Conservation (phyloP, 1,140 invertebrate species). For the Spodoptera frugiperda region DNA sequence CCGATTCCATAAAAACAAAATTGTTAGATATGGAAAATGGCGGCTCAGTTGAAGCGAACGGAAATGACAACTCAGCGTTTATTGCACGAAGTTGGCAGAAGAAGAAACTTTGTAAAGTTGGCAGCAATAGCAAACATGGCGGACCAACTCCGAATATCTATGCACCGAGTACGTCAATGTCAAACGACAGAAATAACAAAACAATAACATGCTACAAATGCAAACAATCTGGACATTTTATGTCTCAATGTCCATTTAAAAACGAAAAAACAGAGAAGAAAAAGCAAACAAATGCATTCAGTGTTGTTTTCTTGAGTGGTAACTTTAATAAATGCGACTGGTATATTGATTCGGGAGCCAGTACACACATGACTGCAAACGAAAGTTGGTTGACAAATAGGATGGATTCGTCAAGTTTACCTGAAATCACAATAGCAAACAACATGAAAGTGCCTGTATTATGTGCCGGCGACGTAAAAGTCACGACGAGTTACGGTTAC, state of each 20-base stretch:
- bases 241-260: constrained; percentile 30
- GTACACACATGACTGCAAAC: constrained; percentile 59
- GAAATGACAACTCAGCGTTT: neutral
- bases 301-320: constrained; percentile 44
- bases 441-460: neutral
- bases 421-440: constrained; percentile 9
- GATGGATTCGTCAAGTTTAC: neutral
- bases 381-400: constrained; percentile 40
- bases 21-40: constrained; percentile 47
- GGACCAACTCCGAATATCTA: too few species aligned
- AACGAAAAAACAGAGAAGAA: constrained; percentile 32
- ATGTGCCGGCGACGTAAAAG: neutral
- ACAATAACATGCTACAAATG: constrained; percentile 42
- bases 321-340: constrained; percentile 50
- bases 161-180: too few species aligned
- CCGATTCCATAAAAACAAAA: constrained; percentile 51
- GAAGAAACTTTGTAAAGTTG: neutral
- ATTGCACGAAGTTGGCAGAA: neutral
- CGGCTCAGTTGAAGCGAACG: neutral
- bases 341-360: constrained; percentile 65
- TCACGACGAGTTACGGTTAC: neutral
- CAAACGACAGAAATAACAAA: constrained; percentile 29
- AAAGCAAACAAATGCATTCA: constrained; percentile 52
- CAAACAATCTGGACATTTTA: constrained; percentile 36
- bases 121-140: too few species aligned